Conservation (phyloP, 2,888 invertebrate species). For the Hyalella azteca region DNA sequence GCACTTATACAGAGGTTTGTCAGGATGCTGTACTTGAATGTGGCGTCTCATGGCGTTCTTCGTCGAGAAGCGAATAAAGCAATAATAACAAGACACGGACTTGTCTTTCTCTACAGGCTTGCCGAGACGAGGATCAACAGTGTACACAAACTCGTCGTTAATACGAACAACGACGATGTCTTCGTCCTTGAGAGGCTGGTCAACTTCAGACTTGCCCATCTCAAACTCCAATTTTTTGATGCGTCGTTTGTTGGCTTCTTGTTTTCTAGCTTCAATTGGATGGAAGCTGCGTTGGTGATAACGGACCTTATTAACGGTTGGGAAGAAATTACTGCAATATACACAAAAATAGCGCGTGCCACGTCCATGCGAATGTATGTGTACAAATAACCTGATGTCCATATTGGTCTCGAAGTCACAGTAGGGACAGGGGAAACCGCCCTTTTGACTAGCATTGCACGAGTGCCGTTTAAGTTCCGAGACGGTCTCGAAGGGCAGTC, state of each 20-base stretch:
- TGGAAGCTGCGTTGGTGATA: slow-evolving; percentile 51
- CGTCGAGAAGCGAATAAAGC: slow-evolving; percentile 45
- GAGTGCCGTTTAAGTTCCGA: slow-evolving; percentile 41
- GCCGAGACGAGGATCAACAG: slow-evolving; percentile 45
- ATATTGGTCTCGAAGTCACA: slow-evolving; percentile 47
- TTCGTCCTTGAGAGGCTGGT: slow-evolving; percentile 22
- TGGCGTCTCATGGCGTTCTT: slow-evolving; percentile 52
- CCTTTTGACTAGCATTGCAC: slow-evolving; percentile 39
- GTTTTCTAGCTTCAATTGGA: slow-evolving; percentile 40
- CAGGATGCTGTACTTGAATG: slow-evolving; percentile 44
- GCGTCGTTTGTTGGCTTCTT: slow-evolving; percentile 2
- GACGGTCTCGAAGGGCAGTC: slow-evolving; percentile 42
- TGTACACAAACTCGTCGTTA: slow-evolving; percentile 43
- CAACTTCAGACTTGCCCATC: slow-evolving; percentile 9
- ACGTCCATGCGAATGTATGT: slow-evolving; percentile 44
- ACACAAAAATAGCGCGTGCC: slow-evolving; percentile 46
- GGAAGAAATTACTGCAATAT: slow-evolving; percentile 44
- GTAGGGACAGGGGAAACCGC: slow-evolving; percentile 46
- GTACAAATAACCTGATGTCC: slow-evolving; percentile 43
- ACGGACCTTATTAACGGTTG: slow-evolving; percentile 45
- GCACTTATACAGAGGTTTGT: slow-evolving; percentile 44
- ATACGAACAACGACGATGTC: slow-evolving; percentile 43
- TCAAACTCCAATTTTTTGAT: slow-evolving; percentile 19
- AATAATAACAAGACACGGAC: slow-evolving; percentile 47
- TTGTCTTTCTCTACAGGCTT: slow-evolving; percentile 42